phyloP scores from a whole-genome alignment of 2,113 vertebrate species.

The Morone chrysops region DNA sequence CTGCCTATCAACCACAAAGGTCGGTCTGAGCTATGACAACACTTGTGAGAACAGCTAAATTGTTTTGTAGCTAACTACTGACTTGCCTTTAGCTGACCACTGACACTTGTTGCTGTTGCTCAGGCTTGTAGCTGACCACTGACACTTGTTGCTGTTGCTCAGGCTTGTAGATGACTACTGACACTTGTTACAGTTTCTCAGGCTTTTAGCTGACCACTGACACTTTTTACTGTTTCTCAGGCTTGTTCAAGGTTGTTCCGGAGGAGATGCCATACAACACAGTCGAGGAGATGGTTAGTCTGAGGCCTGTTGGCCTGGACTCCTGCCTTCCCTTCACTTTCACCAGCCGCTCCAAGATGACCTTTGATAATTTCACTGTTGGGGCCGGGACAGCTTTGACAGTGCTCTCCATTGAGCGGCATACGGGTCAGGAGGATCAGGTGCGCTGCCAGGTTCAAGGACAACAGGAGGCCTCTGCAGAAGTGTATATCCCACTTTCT shows the following conservation, averaged over 20 bases:
- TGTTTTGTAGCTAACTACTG: neutral
- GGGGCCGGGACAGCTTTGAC: slow-evolving; percentile 66
- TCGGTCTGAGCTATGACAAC: slow-evolving; percentile 54
- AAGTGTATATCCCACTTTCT: slow-evolving; percentile 76
- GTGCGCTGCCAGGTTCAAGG: slow-evolving; percentile 78
- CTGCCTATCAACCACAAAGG: slow-evolving; percentile 84
- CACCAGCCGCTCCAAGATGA: slow-evolving; percentile 71
- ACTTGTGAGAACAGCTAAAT: neutral
- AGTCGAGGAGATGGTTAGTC: slow-evolving; percentile 80
- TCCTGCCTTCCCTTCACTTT: slow-evolving; percentile 81
- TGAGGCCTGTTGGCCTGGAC: slow-evolving; percentile 56
- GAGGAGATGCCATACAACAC: slow-evolving; percentile 62
- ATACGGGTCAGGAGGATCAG: slow-evolving; percentile 2
- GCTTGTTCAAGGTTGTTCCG: slow-evolving; percentile 82
- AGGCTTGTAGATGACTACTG: slow-evolving; percentile 80
- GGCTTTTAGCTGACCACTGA: slow-evolving; percentile 61
- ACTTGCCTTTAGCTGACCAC: no score
- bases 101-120: slow-evolving; percentile 13
- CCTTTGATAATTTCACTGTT: slow-evolving; percentile 66
- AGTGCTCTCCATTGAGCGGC: slow-evolving; percentile 66
- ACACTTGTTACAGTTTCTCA: slow-evolving; percentile 60
- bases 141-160: slow-evolving; percentile 18
- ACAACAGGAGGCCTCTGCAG: slow-evolving; percentile 28
- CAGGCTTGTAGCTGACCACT: slow-evolving; percentile 81
- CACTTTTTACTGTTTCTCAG: slow-evolving; percentile 71